Evolutionary conservation across 1,140 invertebrate species (phyloP).

Genomic region (Centruroides sculpturatus): DNA sequence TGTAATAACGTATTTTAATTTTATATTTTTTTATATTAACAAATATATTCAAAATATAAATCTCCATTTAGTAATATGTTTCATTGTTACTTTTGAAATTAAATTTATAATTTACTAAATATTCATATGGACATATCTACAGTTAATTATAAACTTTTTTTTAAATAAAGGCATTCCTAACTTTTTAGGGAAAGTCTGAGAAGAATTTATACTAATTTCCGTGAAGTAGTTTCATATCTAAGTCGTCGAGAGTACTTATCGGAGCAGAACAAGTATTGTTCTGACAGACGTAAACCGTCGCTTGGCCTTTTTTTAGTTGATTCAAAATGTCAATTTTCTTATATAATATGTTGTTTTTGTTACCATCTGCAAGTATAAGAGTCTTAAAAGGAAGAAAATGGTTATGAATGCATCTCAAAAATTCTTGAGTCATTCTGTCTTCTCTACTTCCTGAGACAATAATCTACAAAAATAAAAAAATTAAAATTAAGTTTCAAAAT

Average conservation of each 20-base stretch:
- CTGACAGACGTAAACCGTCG: slow-evolving; percentile 66
- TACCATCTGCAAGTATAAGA: slow-evolving; percentile 2
- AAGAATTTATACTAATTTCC: too few relatives aligned
- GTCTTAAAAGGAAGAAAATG: slow-evolving; percentile 14
- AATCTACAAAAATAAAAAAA: slow-evolving; percentile 20
- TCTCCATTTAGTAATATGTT: too few relatives aligned
- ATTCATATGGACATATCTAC: too few relatives aligned
- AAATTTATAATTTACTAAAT: too few relatives aligned
- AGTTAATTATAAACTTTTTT: too few relatives aligned
- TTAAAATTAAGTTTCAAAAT: neutral
- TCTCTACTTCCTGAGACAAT: slow-evolving; percentile 22
- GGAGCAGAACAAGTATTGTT: slow-evolving; percentile 62
- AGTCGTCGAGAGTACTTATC: slow-evolving; percentile 48
- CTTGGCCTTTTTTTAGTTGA: slow-evolving; percentile 29
- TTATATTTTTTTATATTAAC: too few relatives aligned
- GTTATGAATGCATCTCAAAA: slow-evolving; percentile 8
- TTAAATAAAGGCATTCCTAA: too few relatives aligned
- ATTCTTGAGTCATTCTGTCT: slow-evolving; percentile 18
- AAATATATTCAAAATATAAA: too few relatives aligned
- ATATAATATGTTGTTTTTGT: slow-evolving; percentile 1
- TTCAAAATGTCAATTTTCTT: slow-evolving; percentile 3
- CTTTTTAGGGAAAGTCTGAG: too few relatives aligned
- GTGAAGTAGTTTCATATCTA: slow-evolving; percentile 28
- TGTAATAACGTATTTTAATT: too few relatives aligned
- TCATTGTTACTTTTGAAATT: too few relatives aligned